These are phyloP conservation scores for Drosophila trichaetosa DNA, from an alignment of 2,888 invertebrate species.

Conservation along the genomic window DNA sequence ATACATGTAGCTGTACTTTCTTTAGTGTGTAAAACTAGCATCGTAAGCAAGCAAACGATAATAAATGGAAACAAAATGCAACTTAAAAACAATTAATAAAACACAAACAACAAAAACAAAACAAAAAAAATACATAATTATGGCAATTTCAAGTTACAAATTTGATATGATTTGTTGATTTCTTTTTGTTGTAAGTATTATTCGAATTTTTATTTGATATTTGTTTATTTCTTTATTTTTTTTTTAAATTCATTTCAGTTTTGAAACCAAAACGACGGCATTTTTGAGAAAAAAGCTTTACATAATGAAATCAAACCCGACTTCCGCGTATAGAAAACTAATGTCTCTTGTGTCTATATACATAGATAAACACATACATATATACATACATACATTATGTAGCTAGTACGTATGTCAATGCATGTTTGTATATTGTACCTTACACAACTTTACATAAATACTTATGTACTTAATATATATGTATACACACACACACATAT, in stretches of 20 bases:
- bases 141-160: slow-evolving; percentile 34
- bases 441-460: slow-evolving; percentile 24
- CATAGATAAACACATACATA: slow-evolving; percentile 16
- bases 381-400: slow-evolving; percentile 24
- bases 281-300: slow-evolving; percentile 55
- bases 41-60: slow-evolving; percentile 70
- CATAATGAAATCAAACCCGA: slow-evolving; percentile 48
- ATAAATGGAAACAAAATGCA: slow-evolving; percentile 77
- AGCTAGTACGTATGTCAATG: slow-evolving; percentile 48
- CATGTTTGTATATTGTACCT: slow-evolving; percentile 60
- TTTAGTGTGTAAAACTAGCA: slow-evolving; percentile 69
- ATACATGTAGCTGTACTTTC: slow-evolving; percentile 71
- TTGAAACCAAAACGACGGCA: slow-evolving; percentile 26
- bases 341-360: slow-evolving; percentile 50
- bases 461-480: slow-evolving; percentile 37
- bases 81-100: slow-evolving; percentile 63
- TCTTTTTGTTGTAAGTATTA: slow-evolving; percentile 27
- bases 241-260: slow-evolving; percentile 22
- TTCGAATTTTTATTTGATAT: slow-evolving; percentile 14
- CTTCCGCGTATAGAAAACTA: slow-evolving; percentile 53
- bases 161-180: slow-evolving; percentile 23
- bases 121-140: slow-evolving; percentile 33
- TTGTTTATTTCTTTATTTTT: slow-evolving; percentile 21
- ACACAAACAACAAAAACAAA: slow-evolving; percentile 41
- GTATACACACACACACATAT: slow-evolving; percentile 8